Evolutionary conservation across 2,888 invertebrate species (phyloP), one percentile per base, ranked within the genome.

Genomic region (Nomada hirtipes): DNA sequence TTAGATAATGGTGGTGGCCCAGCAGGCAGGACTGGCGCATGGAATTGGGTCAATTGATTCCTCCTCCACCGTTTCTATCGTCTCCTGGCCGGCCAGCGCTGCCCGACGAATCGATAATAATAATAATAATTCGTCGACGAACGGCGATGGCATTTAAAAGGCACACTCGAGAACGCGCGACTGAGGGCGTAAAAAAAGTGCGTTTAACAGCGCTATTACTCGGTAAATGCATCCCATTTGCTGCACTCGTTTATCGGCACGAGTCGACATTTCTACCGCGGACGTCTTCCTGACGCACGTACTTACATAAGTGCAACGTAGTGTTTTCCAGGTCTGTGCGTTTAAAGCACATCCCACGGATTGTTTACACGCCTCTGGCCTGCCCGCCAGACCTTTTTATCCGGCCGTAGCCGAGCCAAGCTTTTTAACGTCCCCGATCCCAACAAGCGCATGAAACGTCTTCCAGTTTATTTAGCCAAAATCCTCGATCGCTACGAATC

Each of bases 11-110:
- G 87, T 83, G 84, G 81, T 59, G 65, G 83, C 59, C 47, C 47
- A 3, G 3, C 47, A 15, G 47, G 47, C 85, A 82, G 83, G 79
- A 82, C 83, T 79, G 82, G 84, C 83, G 82, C 76, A 82, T 82
- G 85, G 88, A 91, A 92, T 91, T 91, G 85, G 91, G 90, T 92
- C 90, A 91, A 92, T 91, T 91, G 91, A 89, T 91, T 89, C 88
- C 91, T 88, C 85, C 87, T 88, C 84, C 71, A 64, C 68, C 83
- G 72, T 80, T 78, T 63, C 72, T 69, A 76, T 77, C 79, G 79
- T 84, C 84, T 78, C 78, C 79, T 65, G 59, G 71, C 79, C 80
- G 82, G 83, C 70, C 61, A 76, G 82, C 59, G 74, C 70, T 74
- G 82, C 69, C 63, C 80, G 77, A 69, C 79, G 76, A 74, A 47